A percentile compares a stretch with the other conserved stretches of the same genome.
phyloP scores from a whole-genome alignment of 2,797 vertebrate species.

The Melanotaenia pygmaea region DNA sequence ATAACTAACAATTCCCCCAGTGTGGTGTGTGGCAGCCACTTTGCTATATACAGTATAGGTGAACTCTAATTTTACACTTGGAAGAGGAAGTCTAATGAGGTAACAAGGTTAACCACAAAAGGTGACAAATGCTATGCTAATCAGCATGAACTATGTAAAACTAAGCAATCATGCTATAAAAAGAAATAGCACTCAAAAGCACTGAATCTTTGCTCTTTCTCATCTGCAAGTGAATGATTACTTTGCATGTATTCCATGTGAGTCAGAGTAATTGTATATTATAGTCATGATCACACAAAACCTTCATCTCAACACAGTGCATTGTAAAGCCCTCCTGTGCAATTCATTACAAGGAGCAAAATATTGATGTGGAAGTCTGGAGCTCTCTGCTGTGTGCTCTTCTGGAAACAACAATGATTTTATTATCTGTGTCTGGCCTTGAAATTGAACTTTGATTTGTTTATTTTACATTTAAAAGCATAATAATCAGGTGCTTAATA shows the following conservation, averaged over 20 bases:
- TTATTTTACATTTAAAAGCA: not conserved
- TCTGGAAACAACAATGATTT: not conserved
- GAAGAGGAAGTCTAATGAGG: not conserved
- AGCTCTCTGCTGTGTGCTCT: not conserved
- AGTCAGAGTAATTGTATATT: not conserved
- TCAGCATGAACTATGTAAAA: not conserved
- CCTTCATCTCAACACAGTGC: not conserved
- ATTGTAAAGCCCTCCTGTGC: not conserved
- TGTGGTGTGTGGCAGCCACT: not conserved
- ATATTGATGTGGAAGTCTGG: not conserved
- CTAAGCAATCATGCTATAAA: not conserved
- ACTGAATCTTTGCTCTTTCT: not conserved
- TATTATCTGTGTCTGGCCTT: not conserved
- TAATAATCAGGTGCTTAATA: not conserved
- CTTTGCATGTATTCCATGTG: not conserved
- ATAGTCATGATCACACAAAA: not conserved
- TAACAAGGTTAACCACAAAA: slow-evolving; percentile 13
- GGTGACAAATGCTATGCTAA: not conserved
- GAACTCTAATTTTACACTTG: slow-evolving; percentile 1
- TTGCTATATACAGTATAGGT: not conserved
- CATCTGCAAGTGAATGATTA: no score
- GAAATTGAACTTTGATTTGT: not conserved
- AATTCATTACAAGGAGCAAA: not conserved
- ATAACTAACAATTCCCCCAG: not conserved
- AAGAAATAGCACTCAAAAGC: not conserved